Percentiles rank a stretch among this genome's conserved stretches.
Conservation (phyloP, 2,797 vertebrate genomes). For the Pogoniulus pusillus region DNA sequence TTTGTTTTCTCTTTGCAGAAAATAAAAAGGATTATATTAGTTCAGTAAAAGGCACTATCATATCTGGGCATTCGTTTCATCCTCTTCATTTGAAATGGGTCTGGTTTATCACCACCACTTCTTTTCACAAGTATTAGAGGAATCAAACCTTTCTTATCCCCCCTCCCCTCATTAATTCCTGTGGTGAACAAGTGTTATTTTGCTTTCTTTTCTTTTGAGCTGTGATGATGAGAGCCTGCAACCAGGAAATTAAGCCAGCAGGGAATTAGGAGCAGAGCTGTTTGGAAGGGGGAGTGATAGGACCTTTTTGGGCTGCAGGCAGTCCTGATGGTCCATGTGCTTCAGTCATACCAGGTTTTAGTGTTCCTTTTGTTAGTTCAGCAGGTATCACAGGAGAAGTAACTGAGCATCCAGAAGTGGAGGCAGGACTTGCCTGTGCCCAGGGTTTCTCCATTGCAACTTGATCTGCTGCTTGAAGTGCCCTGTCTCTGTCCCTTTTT, state of each 20-base stretch:
- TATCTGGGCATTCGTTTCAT: neutral
- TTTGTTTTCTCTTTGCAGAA: neutral
- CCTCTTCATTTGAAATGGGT: neutral
- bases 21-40: neutral
- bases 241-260: neutral
- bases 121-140: conserved; percentile 40
- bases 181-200: neutral
- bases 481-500: neutral
- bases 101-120: conserved; percentile 11
- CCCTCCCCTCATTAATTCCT: neutral
- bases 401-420: neutral
- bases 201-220: neutral
- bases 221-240: neutral
- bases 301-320: neutral
- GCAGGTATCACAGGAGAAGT: neutral
- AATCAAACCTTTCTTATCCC: conserved; percentile 20
- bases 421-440: neutral
- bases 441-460: neutral
- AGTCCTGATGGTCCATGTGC: neutral
- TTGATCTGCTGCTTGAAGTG: neutral
- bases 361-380: neutral
- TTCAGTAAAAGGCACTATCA: neutral
- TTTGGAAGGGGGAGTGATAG: neutral
- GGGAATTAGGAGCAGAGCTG: neutral
- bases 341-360: neutral